Base-by-base conservation (phyloP, 2,888 invertebrate species). In the Xestia sexstrigata region DNA sequence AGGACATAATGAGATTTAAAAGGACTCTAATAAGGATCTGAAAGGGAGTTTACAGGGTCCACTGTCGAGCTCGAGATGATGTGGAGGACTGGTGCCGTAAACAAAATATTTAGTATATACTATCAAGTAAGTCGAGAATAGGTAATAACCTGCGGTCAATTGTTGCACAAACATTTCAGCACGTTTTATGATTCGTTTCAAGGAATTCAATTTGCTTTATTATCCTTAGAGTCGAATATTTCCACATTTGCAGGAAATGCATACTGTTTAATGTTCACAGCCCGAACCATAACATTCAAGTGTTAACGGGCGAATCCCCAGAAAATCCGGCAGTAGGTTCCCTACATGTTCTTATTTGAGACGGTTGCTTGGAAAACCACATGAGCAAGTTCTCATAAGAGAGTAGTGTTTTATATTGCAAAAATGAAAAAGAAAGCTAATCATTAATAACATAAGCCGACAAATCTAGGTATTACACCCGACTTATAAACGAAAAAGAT, bases 181-280 rank as follows among this genome's bases (percentile, higher is more conserved):
- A 39, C 62, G 39, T 30, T 81, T 73, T 35, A 75, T n/a, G 47
- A 67, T 30, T 63, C 26, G 20, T 79, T 76, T 78, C 60, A 62
- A 65, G 63, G 58, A 72, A 83, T 72, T 39, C 35, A 60, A 74
- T 75, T 76, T 15, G n/a, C 63, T 76, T 86, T 67, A 73, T 49
- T 74, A 42, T 82, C 73, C 73, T 62, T 52, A 23, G 30, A 52
- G 7, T 63, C 47, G 39, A 67, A 79, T 72, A 26, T 74, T 70
- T 39, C 39, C 39, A 68, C 11, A 23, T 26, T 63, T 79, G 23
- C 65, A 66, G n/a, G 68, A 49, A 73, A 70, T 68, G n/a, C 30
- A 30, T 23, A 45, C 35, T 47, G 52, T 58, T 67, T 9, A 47
- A 68, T 55, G 30, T 62, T 78, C n/a, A 42, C 30, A 60, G 9